These are phyloP conservation scores for Nesometra sesokonis DNA, from an alignment of 35 echinoderm and acorn worm species.

Conservation along the genomic window DNA sequence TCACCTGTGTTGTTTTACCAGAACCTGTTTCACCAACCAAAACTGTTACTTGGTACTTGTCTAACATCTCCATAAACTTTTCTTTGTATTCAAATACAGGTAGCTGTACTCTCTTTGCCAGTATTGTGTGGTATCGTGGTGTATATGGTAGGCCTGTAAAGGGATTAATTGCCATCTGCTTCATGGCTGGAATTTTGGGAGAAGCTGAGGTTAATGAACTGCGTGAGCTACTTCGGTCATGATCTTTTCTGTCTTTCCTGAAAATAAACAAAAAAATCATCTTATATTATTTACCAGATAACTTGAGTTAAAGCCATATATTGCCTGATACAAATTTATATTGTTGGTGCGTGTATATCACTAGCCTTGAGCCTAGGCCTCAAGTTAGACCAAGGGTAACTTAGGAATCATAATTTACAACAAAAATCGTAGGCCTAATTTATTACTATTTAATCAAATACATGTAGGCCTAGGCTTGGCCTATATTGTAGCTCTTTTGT, in stretches of 20 bases:
- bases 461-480: too few species aligned
- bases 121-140: slow-evolving; percentile 47
- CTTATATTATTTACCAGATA: too few species aligned
- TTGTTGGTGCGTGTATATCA: too few species aligned
- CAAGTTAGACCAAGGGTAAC: too few species aligned
- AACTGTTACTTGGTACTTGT: slow-evolving; percentile 81
- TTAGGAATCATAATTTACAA: too few species aligned
- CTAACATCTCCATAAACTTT: slow-evolving; percentile 84
- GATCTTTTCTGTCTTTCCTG: background rate
- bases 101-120: slow-evolving; percentile 66
- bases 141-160: slow-evolving; percentile 45
- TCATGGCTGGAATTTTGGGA: background rate
- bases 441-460: too few species aligned
- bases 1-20: slow-evolving; percentile 99
- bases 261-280: background rate
- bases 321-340: too few species aligned
- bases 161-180: background rate
- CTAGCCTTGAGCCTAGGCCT: too few species aligned
- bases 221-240: background rate
- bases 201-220: background rate
- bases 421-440: too few species aligned
- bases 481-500: too few species aligned
- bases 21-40: slow-evolving; percentile 97
- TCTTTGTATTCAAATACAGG: slow-evolving; percentile 93
- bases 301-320: too few species aligned